Conservation (phyloP, 1,140 invertebrate genomes). For the Megalopta genalis region DNA sequence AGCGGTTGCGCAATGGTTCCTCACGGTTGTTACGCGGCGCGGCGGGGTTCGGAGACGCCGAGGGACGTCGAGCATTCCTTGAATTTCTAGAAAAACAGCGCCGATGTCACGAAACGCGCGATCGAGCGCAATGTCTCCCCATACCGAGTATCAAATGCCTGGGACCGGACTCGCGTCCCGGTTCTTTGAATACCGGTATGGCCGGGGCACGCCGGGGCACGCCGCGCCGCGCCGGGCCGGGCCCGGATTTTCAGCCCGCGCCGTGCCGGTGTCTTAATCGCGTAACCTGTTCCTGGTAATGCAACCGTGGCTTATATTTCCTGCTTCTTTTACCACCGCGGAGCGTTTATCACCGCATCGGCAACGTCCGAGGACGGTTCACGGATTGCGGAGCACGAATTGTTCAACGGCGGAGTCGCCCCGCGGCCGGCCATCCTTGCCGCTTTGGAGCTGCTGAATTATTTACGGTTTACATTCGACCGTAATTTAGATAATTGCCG, state of each 20-base stretch:
- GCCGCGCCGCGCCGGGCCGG: no score
- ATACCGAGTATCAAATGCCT: conserved; percentile 26
- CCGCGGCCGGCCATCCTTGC: background rate
- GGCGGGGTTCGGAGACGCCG: background rate
- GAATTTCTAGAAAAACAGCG: conserved; percentile 50
- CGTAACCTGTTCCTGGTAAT: conserved; percentile 46
- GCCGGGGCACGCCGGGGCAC: conserved; percentile 35
- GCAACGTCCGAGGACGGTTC: conserved; percentile 30
- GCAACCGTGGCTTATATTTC: conserved; percentile 50
- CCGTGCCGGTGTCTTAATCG: conserved; percentile 38
- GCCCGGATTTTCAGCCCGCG: conserved; percentile 29
- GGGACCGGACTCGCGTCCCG: conserved; percentile 32
- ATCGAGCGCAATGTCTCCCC: conserved; percentile 35
- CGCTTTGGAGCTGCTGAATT: background rate
- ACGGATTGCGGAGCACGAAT: conserved; percentile 43
- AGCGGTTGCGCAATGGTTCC: conserved; percentile 35
- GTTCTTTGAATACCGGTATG: conserved; percentile 52
- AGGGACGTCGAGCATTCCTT: conserved; percentile 38
- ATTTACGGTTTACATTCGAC: background rate
- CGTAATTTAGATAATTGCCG: background rate
- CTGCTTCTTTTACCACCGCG: conserved; percentile 3
- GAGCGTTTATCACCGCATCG: conserved; percentile 38
- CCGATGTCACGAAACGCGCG: conserved; percentile 40
- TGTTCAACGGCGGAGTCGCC: background rate
- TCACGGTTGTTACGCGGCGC: conserved; percentile 11